Percentiles rank a stretch among this genome's conserved stretches.
These are phyloP conservation scores for Dascyllus trimaculatus DNA, from an alignment of 2,113 vertebrate species.

Conservation along the genomic window DNA sequence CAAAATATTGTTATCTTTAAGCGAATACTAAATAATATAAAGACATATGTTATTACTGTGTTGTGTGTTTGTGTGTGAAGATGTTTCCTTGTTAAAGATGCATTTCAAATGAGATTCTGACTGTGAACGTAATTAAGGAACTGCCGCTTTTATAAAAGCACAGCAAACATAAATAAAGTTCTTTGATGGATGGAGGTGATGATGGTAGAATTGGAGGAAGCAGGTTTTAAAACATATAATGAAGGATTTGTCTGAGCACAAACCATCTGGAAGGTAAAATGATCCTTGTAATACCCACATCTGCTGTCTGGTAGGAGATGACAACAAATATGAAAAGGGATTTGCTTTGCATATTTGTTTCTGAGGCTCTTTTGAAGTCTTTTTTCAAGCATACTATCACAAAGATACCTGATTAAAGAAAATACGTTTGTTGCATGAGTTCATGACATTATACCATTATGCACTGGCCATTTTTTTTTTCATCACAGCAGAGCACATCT, in stretches of 20 bases:
- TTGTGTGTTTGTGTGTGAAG: background rate
- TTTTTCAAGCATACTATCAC: background rate
- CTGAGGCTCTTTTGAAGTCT: slow-evolving; percentile 22
- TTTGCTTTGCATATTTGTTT: slow-evolving; percentile 23
- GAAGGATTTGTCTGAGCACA: slow-evolving; percentile 37
- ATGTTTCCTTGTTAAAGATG: slow-evolving; percentile 4
- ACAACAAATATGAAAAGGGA: slow-evolving; percentile 23
- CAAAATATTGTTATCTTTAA: background rate
- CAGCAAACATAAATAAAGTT: slow-evolving; percentile 6
- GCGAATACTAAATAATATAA: background rate
- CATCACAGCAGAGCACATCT: background rate
- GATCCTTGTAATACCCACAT: slow-evolving; percentile 27
- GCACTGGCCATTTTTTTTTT: background rate
- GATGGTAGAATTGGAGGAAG: background rate
- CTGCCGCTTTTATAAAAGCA: slow-evolving; percentile 8
- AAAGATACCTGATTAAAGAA: background rate
- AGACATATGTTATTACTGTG: background rate
- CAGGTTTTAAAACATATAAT: slow-evolving; percentile 34
- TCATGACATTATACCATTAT: background rate
- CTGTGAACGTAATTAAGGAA: slow-evolving; percentile 20
- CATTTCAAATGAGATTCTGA: slow-evolving; percentile 4
- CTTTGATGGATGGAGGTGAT: slow-evolving; percentile 22
- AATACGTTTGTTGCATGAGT: background rate
- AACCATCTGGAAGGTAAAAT: slow-evolving; percentile 42
- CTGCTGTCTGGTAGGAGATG: slow-evolving; percentile 16